These are phyloP conservation scores for Ellobium chinense DNA, from an alignment of 2,888 invertebrate genomes.

Conservation along the genomic window DNA sequence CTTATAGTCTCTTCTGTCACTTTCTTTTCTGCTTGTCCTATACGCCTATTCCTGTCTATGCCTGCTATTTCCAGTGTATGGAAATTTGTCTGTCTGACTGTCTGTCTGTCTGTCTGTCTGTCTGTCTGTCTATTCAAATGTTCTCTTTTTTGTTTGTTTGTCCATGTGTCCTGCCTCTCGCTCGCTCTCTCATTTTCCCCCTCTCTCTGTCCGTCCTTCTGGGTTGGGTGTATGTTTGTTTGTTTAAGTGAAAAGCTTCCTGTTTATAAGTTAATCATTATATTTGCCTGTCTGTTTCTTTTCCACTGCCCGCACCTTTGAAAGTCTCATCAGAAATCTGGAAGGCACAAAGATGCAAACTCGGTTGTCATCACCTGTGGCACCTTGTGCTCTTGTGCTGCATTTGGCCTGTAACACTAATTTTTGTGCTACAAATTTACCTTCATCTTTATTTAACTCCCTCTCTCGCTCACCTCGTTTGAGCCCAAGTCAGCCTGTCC, in stretches of 20 bases:
- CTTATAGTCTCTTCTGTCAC: neutral
- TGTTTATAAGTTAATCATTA: neutral
- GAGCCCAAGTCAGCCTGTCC: too few relatives aligned
- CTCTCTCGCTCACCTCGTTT: too few relatives aligned
- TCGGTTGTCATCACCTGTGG: too few relatives aligned
- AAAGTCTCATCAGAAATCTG: too few relatives aligned
- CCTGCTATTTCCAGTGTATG: neutral
- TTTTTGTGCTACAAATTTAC: too few relatives aligned
- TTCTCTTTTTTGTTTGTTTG: neutral
- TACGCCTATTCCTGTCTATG: neutral
- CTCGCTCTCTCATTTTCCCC: neutral
- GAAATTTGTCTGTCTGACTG: slow-evolving; percentile 14
- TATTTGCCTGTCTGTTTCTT: slow-evolving; percentile 4
- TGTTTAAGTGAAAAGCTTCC: neutral
- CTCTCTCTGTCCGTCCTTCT: neutral
- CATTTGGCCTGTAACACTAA: too few relatives aligned
- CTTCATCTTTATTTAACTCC: too few relatives aligned
- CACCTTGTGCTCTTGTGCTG: too few relatives aligned
- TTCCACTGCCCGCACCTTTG: too few relatives aligned
- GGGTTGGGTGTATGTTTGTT: neutral
- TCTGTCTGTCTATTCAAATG: slow-evolving; percentile 16
- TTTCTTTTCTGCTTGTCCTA: slow-evolving; percentile 12
- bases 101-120: slow-evolving; percentile 34
- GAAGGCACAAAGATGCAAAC: too few relatives aligned
- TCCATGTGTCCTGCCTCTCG: neutral